These are phyloP conservation scores for Telenomus remus DNA, from an alignment of 1,140 invertebrate species.

Conservation along the genomic window DNA sequence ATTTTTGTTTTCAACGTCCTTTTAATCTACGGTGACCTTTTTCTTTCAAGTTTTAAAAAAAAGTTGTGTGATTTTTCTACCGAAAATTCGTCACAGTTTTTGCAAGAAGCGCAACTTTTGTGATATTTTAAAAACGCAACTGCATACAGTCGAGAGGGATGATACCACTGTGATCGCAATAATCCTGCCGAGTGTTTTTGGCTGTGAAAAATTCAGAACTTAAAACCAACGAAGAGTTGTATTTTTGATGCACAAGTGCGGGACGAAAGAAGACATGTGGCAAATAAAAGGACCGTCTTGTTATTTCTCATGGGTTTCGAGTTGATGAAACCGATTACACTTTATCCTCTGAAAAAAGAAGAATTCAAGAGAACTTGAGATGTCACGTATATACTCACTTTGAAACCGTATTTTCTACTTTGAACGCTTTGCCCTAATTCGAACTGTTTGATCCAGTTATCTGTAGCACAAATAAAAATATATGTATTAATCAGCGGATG, in stretches of 20 bases:
- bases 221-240: background rate
- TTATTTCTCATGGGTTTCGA: constrained; percentile 1
- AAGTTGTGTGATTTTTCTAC: too few relatives aligned
- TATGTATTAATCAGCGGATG: constrained; percentile 15
- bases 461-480: constrained; percentile 12
- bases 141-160: background rate
- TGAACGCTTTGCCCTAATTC: constrained; percentile 31
- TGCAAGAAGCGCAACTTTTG: background rate
- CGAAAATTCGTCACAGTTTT: too few relatives aligned
- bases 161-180: constrained; percentile 3
- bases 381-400: constrained; percentile 8
- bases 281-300: background rate
- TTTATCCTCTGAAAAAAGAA: constrained; percentile 7
- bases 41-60: too few relatives aligned
- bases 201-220: constrained; percentile 5
- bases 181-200: constrained; percentile 1
- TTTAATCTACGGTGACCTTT: background rate
- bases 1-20: too few relatives aligned
- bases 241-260: background rate
- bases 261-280: background rate
- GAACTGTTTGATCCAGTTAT: constrained; percentile 30
- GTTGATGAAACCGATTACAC: constrained; percentile 9
- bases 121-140: constrained; percentile 1
- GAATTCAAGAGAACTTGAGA: constrained; percentile 24
- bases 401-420: constrained; percentile 34